These are phyloP conservation scores for Sitodiplosis mosellana DNA, from an alignment of 1,140 invertebrate species.

Conservation along the genomic window DNA sequence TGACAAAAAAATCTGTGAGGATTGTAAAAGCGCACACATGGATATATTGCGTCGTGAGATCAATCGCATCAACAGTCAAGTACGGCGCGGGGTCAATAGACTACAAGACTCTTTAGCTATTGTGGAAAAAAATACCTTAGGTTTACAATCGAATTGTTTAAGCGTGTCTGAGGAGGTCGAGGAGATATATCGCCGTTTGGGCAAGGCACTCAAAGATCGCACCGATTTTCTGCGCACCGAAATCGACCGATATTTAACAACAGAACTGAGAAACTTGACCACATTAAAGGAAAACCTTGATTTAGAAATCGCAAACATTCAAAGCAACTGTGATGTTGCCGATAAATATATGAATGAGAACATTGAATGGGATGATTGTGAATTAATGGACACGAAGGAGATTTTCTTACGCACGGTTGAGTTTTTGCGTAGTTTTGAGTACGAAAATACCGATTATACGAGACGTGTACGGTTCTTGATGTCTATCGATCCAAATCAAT, in stretches of 20 bases:
- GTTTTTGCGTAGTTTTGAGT: constrained; percentile 84
- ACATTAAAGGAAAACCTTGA: constrained; percentile 84
- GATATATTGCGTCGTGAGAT: constrained; percentile 91
- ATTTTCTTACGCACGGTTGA: constrained; percentile 86
- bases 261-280: constrained; percentile 63
- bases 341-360: constrained; percentile 83
- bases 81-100: constrained; percentile 65
- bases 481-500: constrained; percentile 74
- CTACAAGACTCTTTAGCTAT: constrained; percentile 65
- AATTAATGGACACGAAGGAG: constrained; percentile 84
- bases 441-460: constrained; percentile 75
- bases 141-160: constrained; percentile 65
- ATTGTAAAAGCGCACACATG: constrained; percentile 87
- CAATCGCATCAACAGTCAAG: constrained; percentile 69
- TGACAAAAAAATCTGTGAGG: constrained; percentile 78
- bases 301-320: constrained; percentile 79
- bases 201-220: constrained; percentile 80
- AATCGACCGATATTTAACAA: constrained; percentile 69
- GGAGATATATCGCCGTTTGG: constrained; percentile 72
- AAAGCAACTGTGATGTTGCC: constrained; percentile 89
- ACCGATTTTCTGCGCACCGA: constrained; percentile 75
- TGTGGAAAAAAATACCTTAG: constrained; percentile 69
- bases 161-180: constrained; percentile 82
- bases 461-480: constrained; percentile 68
- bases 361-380: constrained; percentile 70